Conservation (phyloP, 2,113 vertebrate species). For the Pyrgilauda ruficollis region DNA sequence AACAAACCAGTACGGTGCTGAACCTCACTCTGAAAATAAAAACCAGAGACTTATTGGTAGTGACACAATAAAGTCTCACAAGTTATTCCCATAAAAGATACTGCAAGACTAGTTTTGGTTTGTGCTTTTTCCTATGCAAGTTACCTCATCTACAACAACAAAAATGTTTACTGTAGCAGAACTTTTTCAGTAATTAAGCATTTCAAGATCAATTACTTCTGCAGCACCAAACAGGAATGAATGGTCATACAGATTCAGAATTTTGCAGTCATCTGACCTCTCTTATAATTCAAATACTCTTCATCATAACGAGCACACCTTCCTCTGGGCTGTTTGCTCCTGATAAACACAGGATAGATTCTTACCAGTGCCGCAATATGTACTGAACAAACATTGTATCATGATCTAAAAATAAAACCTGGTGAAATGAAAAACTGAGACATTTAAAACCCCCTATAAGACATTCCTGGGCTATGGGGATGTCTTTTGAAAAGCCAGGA, state of each 20-base stretch:
- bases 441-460: conserved; percentile 4
- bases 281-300: conserved; percentile 27
- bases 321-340: conserved; percentile 52
- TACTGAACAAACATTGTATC: conserved; percentile 27
- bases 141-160: background rate
- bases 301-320: conserved; percentile 26
- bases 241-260: background rate
- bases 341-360: conserved; percentile 44
- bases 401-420: conserved; percentile 40
- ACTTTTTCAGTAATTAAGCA: background rate
- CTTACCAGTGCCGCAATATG: conserved; percentile 18
- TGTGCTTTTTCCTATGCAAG: background rate
- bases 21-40: conserved; percentile 35
- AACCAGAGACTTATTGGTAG: background rate
- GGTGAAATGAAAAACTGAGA: background rate
- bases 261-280: conserved; percentile 24
- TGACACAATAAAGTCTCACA: conserved; percentile 6
- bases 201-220: background rate
- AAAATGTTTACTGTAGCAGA: background rate
- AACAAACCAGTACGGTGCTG: background rate
- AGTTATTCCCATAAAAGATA: background rate
- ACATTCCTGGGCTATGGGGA: background rate
- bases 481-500: background rate
- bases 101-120: background rate
- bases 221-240: background rate